These are phyloP conservation scores for Norana najaformis DNA, from an alignment of 2,888 invertebrate species.

Conservation along the genomic window DNA sequence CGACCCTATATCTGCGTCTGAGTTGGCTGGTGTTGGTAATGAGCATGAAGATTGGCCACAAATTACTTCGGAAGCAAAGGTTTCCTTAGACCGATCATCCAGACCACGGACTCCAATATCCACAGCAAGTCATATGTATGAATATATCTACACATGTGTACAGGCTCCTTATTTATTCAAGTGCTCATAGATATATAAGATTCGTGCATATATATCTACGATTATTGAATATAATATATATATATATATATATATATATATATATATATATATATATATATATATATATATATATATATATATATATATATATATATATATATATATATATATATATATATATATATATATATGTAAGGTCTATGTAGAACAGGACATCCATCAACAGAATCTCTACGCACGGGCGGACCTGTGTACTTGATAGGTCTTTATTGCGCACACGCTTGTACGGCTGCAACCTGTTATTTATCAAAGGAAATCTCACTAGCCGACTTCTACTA, in stretches of 20 bases:
- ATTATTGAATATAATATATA: not conserved
- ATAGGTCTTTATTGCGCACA: conserved; percentile 7
- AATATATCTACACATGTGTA: not conserved
- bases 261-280: not conserved
- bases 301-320: not conserved
- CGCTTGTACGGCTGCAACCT: conserved; percentile 1
- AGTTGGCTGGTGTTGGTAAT: not conserved
- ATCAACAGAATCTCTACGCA: not conserved
- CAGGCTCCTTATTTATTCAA: not conserved
- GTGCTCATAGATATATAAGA: not conserved
- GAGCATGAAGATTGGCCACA: not conserved
- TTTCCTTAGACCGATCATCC: not conserved
- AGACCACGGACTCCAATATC: not conserved
- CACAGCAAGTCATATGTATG: not conserved
- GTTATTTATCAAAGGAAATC: not conserved
- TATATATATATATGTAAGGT: not conserved
- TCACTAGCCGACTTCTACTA: not conserved
- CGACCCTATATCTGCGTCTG: not conserved
- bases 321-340: not conserved
- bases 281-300: not conserved
- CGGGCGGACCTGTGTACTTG: not conserved
- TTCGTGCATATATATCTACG: not conserved
- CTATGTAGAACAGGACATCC: not conserved
- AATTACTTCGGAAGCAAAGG: not conserved
- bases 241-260: not conserved